phyloP scores from a whole-genome alignment of 2,113 vertebrate species.

The Rissa tridactyla region DNA sequence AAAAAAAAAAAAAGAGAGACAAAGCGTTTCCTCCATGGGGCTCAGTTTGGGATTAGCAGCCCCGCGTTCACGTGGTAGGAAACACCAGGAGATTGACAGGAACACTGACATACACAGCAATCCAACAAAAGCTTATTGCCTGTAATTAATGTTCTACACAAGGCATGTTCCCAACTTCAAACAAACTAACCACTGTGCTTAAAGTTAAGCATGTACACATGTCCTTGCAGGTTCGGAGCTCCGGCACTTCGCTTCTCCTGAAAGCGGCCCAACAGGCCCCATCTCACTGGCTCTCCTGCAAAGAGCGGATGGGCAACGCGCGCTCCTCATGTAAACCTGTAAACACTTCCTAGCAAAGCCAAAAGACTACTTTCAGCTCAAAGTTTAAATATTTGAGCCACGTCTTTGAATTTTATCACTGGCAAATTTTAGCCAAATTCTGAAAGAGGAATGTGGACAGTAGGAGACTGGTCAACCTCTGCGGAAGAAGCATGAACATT shows the following conservation, averaged over 20 bases:
- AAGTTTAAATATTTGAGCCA: neutral
- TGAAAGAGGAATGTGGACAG: neutral
- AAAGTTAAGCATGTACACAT: conserved; percentile 18
- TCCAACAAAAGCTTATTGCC: neutral
- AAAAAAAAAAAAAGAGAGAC: neutral
- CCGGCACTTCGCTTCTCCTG: neutral
- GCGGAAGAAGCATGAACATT: neutral
- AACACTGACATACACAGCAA: neutral
- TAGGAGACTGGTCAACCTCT: neutral
- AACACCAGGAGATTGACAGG: neutral
- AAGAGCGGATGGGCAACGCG: neutral
- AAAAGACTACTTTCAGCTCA: neutral
- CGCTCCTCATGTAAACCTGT: neutral
- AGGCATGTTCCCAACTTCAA: conserved; percentile 29
- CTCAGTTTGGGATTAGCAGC: neutral
- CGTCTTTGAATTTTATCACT: neutral
- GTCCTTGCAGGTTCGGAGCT: conserved; percentile 31
- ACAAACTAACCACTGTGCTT: neutral
- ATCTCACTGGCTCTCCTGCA: neutral
- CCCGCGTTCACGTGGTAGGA: neutral
- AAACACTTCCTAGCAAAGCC: neutral
- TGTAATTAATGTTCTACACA: conserved; percentile 27
- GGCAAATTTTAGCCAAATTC: neutral
- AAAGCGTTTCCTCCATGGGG: neutral
- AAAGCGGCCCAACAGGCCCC: neutral